Evolutionary conservation across 2,113 vertebrate genomes (phyloP).

Genomic region (Dasyornis broadbenti): DNA sequence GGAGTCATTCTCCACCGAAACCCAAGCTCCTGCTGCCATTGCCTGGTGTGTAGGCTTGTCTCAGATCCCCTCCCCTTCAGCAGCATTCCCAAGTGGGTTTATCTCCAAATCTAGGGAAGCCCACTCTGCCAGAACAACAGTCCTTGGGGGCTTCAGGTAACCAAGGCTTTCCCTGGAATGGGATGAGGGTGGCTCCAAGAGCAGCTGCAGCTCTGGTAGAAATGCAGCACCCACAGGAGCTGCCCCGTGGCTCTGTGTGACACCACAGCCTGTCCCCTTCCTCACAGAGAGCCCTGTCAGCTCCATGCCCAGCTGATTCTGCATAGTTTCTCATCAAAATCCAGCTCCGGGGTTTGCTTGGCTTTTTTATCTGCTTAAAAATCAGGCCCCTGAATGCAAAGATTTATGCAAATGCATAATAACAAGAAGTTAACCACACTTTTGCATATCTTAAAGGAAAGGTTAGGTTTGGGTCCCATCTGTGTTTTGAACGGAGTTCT

Average conservation of each 20-base stretch:
- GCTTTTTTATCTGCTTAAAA: slow-evolving; percentile 23
- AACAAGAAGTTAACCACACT: slow-evolving; percentile 50
- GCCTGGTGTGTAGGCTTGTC: no score
- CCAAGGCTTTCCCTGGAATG: background rate
- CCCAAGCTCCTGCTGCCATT: background rate
- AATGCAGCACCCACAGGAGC: background rate
- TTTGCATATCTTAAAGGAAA: slow-evolving; percentile 57
- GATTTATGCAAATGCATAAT: slow-evolving; percentile 23
- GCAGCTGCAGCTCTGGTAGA: background rate
- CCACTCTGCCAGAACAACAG: background rate
- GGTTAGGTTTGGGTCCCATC: slow-evolving; percentile 58
- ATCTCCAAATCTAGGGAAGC: background rate
- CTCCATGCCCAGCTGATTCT: background rate
- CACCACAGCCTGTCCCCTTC: background rate
- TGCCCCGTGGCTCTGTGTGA: accelerated
- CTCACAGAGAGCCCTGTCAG: background rate
- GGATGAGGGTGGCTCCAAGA: background rate
- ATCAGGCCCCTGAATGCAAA: slow-evolving; percentile 46
- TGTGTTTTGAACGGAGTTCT: slow-evolving; percentile 40
- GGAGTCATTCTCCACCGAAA: background rate
- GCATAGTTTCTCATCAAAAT: slow-evolving; percentile 27
- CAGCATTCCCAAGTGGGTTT: background rate
- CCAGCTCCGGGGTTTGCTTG: background rate
- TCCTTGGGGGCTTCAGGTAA: background rate
- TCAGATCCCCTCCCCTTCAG: background rate